A percentile compares a stretch with the other conserved stretches of the same genome.
Evolutionary conservation across 2,797 vertebrate species (phyloP).

Genomic region (Avahi laniger): DNA sequence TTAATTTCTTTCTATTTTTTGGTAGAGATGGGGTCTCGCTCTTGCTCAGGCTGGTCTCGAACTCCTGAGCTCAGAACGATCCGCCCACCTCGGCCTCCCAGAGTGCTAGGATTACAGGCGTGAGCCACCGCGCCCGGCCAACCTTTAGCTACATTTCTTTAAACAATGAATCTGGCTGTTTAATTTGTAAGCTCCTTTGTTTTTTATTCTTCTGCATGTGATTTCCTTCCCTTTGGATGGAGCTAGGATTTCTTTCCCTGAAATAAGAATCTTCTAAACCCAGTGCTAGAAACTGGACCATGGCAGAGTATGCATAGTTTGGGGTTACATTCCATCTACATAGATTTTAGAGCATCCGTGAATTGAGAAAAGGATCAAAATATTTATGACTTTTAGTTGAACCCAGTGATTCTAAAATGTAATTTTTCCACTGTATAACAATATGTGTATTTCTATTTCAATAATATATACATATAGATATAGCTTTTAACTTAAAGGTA

Average conservation of each 20-base stretch:
- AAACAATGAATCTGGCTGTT: not conserved
- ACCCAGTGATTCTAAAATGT: not conserved
- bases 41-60: too few relatives aligned
- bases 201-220: not conserved
- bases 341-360: not conserved
- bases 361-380: not conserved
- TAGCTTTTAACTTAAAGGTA: not conserved
- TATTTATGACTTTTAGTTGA: not conserved
- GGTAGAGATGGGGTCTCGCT: too few relatives aligned
- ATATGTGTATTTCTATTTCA: not conserved
- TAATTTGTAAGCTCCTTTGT: not conserved
- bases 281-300: not conserved
- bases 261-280: not conserved
- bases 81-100: too few relatives aligned
- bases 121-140: too few relatives aligned
- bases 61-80: too few relatives aligned
- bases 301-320: not conserved
- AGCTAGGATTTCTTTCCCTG: not conserved
- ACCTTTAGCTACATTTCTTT: not conserved
- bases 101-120: too few relatives aligned
- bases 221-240: not conserved
- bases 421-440: not conserved
- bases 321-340: not conserved
- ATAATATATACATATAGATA: not conserved
- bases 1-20: too few relatives aligned